A percentile compares a stretch with the other conserved stretches of the same genome.
Evolutionary conservation across 2,888 invertebrate genomes (phyloP).

Genomic region (Pegoplata infirma): DNA sequence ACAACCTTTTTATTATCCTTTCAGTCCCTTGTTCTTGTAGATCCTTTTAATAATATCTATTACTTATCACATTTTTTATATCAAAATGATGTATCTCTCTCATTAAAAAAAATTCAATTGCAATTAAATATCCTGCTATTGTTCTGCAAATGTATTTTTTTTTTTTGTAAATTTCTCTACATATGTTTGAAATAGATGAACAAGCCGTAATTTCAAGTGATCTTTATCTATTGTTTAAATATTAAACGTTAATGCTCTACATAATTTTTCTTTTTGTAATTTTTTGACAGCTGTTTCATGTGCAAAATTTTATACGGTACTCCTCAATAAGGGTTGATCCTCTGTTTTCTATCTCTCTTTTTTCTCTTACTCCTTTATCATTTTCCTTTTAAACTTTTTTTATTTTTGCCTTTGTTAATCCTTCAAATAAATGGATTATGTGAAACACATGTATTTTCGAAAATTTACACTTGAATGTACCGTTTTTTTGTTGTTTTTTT

Average conservation of each 20-base stretch:
- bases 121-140: conserved; percentile 42
- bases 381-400: no score
- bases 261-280: conserved; percentile 33
- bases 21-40: not conserved
- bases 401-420: not conserved
- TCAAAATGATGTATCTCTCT: conserved; percentile 17
- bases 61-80: not conserved
- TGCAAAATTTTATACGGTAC: conserved; percentile 22
- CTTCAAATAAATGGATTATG: not conserved
- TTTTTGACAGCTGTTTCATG: conserved; percentile 49
- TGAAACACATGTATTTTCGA: not conserved
- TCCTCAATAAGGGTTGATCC: conserved; percentile 30
- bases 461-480: not conserved
- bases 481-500: not conserved
- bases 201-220: not conserved
- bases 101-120: conserved; percentile 36
- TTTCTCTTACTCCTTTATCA: no score
- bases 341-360: not conserved
- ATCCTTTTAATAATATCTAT: not conserved
- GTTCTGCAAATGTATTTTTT: not conserved
- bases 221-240: conserved; percentile 1
- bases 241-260: not conserved
- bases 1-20: not conserved
- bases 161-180: no score
- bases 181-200: not conserved